phyloP scores from a whole-genome alignment of 2,888 invertebrate species.

The Tillus elongatus region DNA sequence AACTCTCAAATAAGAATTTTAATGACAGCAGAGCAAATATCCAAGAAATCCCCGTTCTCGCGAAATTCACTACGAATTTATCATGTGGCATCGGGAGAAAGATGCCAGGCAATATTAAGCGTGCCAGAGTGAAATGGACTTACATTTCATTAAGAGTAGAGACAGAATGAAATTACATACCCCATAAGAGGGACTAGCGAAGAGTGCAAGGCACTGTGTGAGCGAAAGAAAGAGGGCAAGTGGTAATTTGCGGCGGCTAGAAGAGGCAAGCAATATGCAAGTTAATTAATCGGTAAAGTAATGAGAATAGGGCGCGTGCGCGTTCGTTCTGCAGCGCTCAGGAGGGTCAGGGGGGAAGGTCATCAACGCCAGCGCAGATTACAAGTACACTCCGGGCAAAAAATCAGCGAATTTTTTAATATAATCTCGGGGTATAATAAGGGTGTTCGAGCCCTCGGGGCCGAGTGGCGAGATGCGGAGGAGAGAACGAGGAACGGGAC shows the following conservation, averaged over 20 bases:
- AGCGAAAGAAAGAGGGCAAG: constrained; percentile 27
- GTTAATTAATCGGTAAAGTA: constrained; percentile 46
- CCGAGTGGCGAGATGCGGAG: background rate
- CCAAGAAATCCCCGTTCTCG: constrained; percentile 1
- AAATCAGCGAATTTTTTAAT: constrained; percentile 30
- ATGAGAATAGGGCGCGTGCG: constrained; percentile 44
- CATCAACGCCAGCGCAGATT: constrained; percentile 55
- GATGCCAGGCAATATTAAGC: background rate
- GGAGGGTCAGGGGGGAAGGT: constrained; percentile 42
- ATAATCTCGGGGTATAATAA: constrained; percentile 18
- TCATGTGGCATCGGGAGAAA: constrained; percentile 1
- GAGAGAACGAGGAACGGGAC: constrained; percentile 1
- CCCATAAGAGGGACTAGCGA: constrained; percentile 38
- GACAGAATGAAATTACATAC: constrained; percentile 45
- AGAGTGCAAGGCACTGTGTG: constrained; percentile 26
- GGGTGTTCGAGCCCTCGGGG: background rate
- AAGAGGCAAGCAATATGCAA: constrained; percentile 44
- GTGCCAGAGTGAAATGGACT: constrained; percentile 12
- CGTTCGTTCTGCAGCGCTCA: constrained; percentile 23
- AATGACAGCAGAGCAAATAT: background rate
- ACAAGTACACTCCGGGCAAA: constrained; percentile 47
- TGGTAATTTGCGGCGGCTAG: constrained; percentile 39
- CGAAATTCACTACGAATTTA: constrained; percentile 5
- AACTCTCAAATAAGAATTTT: background rate
- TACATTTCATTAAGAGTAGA: constrained; percentile 23